Conservation (phyloP, 2,113 vertebrate genomes). For the Pseudorasbora parva region DNA sequence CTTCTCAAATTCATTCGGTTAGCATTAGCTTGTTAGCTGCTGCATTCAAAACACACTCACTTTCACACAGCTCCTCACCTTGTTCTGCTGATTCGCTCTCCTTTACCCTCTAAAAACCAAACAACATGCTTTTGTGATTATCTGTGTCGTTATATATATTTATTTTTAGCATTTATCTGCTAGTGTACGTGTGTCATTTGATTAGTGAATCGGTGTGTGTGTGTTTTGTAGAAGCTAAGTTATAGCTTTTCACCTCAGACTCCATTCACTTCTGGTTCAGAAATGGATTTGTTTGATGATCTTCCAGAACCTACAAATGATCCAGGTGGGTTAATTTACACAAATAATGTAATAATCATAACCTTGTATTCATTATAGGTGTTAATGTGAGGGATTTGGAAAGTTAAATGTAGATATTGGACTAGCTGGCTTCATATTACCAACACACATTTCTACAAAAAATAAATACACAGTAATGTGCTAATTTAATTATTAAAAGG, state of each 20-base stretch:
- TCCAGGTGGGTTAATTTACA: constrained; percentile 5
- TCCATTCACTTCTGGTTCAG: neutral
- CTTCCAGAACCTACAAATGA: constrained; percentile 75
- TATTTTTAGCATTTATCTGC: neutral
- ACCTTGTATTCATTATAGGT: neutral
- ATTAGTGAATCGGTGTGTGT: neutral
- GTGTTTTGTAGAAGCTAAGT: neutral
- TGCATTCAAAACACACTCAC: neutral
- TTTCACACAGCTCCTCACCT: neutral
- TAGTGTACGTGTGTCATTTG: neutral
- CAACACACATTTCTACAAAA: neutral
- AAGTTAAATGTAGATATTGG: neutral
- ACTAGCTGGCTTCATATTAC: neutral
- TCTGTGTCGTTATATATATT: neutral
- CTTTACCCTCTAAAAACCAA: neutral
- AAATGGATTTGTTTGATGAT: constrained; percentile 80
- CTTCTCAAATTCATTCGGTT: neutral
- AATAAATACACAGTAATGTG: neutral
- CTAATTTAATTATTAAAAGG: neutral
- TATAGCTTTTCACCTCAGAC: neutral
- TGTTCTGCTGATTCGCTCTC: neutral
- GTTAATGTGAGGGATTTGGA: neutral
- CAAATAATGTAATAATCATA: neutral
- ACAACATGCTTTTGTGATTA: neutral
- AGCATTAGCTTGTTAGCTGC: constrained; percentile 18